Evolutionary conservation across 2,797 vertebrate species (phyloP).

Genomic region (Malurus leucopterus): DNA sequence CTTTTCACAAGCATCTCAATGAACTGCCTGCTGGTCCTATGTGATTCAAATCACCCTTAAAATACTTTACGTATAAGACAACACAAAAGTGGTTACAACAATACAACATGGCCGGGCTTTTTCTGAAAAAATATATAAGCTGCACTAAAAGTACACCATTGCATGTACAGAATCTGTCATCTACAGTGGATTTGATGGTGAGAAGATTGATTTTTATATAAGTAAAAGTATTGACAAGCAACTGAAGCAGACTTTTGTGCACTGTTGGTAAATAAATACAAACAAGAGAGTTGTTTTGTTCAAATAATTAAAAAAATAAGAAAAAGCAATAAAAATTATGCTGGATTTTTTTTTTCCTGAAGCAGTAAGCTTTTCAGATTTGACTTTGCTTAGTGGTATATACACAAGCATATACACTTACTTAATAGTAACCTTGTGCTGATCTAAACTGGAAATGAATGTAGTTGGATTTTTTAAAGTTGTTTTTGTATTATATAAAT

Average conservation of each 20-base stretch:
- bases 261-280: neutral
- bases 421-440: neutral
- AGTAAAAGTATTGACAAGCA: neutral
- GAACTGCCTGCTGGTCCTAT: neutral
- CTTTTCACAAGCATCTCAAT: neutral
- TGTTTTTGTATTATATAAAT: neutral
- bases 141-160: neutral
- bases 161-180: neutral
- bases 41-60: neutral
- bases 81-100: neutral
- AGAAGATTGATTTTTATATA: constrained; percentile 8
- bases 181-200: neutral
- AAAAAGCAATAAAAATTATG: neutral
- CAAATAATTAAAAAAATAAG: neutral
- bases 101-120: rapidly evolving
- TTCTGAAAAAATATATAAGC: neutral
- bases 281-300: neutral
- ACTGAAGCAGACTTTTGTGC: neutral
- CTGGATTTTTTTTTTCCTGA: neutral
- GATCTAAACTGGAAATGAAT: neutral
- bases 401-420: neutral
- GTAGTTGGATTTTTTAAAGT: neutral
- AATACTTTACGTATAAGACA: neutral
- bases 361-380: neutral
- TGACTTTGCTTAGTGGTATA: neutral